Base-by-base conservation (phyloP, 1,140 invertebrate species). In the Drosophila nigrodunni region DNA sequence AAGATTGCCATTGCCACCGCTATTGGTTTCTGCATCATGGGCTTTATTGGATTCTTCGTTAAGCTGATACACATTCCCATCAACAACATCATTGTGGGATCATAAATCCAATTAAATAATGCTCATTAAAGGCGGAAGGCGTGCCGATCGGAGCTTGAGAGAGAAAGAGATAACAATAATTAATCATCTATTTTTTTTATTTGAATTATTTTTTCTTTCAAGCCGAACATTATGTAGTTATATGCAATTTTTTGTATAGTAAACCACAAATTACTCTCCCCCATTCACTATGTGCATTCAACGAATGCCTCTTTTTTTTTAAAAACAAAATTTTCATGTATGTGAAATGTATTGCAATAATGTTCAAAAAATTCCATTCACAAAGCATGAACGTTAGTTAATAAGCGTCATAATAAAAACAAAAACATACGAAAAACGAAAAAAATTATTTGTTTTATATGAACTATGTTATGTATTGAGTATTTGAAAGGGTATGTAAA, bases 41-140 rank as follows among this genome's bases (percentile, higher is more conserved):
- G 99, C 52, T 99, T 99, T 93, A 99, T 99, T 93, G 99, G 99
- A 82, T 99, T 99, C 94, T 99, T 99, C 89, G 99, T 99, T 6
- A 99, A 99, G 94, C 94, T 99, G 60, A 99, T 99, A 93, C 98
- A 99, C 93, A 99, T 99, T 93, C 99, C 99, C 74, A 99, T 99
- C 94, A 99, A 99, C 94, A 99, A 99, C 93, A 99, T 99, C 93
- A 99, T 99, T 95, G 98, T 99, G 43, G 95, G 95, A 69, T 95
- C 95, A 90, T 95, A 95, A 93, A 57, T 9, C 52, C 30, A 41
- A 10, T 9, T 21, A 13, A 39, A 15, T 52, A 30, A 15, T 47
- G 44, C 15, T 47, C 34, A 25, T 57, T 1, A 13, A 15, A 7
- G 21, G 39, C 41, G 47, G 49, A 25, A 61, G 30, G 58, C 41